These are phyloP conservation scores for Delia radicum DNA, from an alignment of 1,140 invertebrate species.

Conservation along the genomic window DNA sequence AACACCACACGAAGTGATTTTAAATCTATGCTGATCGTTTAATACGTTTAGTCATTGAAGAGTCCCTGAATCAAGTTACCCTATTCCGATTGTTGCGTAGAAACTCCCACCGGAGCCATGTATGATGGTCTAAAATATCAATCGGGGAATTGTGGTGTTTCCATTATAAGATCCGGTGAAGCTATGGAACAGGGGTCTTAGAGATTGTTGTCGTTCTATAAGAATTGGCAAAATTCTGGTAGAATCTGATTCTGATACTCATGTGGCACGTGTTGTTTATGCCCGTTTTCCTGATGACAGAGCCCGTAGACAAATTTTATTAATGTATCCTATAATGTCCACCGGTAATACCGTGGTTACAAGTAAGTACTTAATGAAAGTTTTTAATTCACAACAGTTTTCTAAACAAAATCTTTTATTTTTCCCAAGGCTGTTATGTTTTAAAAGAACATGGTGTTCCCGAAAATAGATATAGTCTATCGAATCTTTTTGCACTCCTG, in stretches of 20 bases:
- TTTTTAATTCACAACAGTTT: neutral
- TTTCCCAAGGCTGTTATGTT: constrained; percentile 79
- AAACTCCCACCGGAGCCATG: constrained; percentile 86
- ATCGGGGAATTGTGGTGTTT: constrained; percentile 98
- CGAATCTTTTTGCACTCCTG: constrained; percentile 94
- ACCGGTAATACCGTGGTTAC: constrained; percentile 91
- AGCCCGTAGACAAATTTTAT: constrained; percentile 81
- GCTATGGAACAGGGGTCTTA: constrained; percentile 97
- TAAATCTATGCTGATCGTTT: constrained; percentile 95
- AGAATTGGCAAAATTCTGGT: constrained; percentile 97
- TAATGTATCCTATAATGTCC: constrained; percentile 99
- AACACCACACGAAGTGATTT: constrained; percentile 93
- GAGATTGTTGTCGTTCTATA: constrained; percentile 97
- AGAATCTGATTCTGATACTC: constrained; percentile 94
- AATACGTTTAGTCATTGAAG: constrained; percentile 95
- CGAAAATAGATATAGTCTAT: constrained; percentile 91
- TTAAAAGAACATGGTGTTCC: constrained; percentile 89
- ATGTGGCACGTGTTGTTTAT: constrained; percentile 95
- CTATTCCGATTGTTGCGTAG: constrained; percentile 83
- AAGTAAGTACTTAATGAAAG: constrained; percentile 46
- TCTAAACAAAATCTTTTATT: neutral
- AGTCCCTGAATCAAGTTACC: constrained; percentile 96
- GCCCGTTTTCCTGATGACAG: constrained; percentile 98
- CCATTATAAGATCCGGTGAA: constrained; percentile 91
- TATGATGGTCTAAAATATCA: constrained; percentile 93